Conservation (phyloP, 2,888 invertebrate species). For the Alsophila aescularia region DNA sequence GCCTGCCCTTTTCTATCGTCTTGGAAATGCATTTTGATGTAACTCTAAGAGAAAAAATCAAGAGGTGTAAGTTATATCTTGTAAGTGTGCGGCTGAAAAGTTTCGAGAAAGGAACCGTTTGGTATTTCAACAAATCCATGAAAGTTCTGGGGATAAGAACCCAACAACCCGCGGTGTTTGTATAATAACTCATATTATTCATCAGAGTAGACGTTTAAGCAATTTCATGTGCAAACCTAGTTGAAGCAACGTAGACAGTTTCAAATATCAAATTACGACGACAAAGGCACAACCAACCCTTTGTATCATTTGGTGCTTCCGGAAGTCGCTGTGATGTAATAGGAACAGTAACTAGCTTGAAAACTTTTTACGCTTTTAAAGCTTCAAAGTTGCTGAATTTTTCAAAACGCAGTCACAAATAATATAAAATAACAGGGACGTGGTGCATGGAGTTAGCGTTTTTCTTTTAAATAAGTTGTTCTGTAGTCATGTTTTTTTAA, state of each 20-base stretch:
- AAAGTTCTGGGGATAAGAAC: no score
- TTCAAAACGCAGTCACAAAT: background rate
- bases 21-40: no score
- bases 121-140: no score
- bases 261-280: slow-evolving; percentile 1
- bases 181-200: slow-evolving; percentile 15
- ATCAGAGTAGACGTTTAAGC: slow-evolving; percentile 15
- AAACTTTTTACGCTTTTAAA: slow-evolving; percentile 2
- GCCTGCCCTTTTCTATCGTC: no score
- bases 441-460: background rate
- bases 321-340: slow-evolving; percentile 7
- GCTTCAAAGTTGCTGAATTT: background rate
- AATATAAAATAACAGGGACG: background rate
- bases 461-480: no score
- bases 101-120: no score
- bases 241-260: slow-evolving; percentile 11
- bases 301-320: slow-evolving; percentile 16
- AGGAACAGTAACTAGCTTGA: background rate
- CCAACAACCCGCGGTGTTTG: no score
- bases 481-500: no score
- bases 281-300: slow-evolving; percentile 10
- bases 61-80: no score
- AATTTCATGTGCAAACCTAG: slow-evolving; percentile 21
- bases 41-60: no score
- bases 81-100: no score